Evolutionary conservation across 2,888 invertebrate species (phyloP).

Genomic region (Amiota minor): DNA sequence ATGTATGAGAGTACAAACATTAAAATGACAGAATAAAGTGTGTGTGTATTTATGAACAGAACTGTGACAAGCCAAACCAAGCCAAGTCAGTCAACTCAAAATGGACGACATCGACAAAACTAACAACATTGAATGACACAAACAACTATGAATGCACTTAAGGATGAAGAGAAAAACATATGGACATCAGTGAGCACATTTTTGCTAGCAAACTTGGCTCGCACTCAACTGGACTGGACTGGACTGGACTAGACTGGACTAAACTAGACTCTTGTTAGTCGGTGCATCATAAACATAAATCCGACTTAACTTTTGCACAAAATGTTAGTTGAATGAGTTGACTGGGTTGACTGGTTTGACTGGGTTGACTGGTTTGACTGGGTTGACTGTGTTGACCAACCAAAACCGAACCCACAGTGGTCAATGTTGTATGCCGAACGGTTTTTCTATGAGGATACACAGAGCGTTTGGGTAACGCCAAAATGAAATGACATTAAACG

Average conservation of each 20-base stretch:
- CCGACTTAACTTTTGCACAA: constrained; percentile 59
- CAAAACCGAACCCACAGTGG: too few relatives aligned
- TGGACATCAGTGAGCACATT: too few relatives aligned
- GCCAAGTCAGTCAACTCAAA: background rate
- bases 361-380: background rate
- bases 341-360: background rate
- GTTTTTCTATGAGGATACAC: background rate
- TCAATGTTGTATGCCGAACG: too few relatives aligned
- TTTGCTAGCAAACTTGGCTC: too few relatives aligned
- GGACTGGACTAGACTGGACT: constrained; percentile 3
- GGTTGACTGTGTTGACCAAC: too few relatives aligned
- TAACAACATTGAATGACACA: constrained; percentile 11
- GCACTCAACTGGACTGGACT: background rate
- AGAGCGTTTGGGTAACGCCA: constrained; percentile 13
- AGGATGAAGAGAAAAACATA: background rate
- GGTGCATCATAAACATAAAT: constrained; percentile 59
- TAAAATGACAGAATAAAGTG: background rate
- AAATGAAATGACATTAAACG: constrained; percentile 20
- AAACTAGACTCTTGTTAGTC: background rate
- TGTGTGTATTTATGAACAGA: too few relatives aligned
- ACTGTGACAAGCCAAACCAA: background rate
- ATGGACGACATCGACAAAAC: background rate
- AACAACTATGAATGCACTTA: background rate
- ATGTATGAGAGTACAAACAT: too few relatives aligned
- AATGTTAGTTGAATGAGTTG: background rate